Evolutionary conservation across 1,140 invertebrate species (phyloP), one percentile per base, ranked within the genome.

Genomic region (Steinernema feltiae): DNA sequence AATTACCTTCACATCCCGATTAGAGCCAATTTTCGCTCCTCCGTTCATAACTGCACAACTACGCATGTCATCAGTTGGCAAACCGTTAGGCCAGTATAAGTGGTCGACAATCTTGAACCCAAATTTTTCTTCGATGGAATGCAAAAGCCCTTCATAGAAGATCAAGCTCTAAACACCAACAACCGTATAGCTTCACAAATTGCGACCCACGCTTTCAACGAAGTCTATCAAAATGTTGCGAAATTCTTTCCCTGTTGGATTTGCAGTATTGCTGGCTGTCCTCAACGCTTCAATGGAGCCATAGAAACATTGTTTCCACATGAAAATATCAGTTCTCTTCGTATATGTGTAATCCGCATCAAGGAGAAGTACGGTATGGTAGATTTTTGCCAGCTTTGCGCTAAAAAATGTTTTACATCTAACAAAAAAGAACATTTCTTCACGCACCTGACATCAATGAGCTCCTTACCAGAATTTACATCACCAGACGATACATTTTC

Each of bases 221-320:
- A 63, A 63, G 24, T 63, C 53, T 3, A 63, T 63, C 53, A 63
- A 27, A 27, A 63, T 63, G 24, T 63, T 63, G 12, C 53, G 53
- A 27, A 63, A 63, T 21, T 63, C 53, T 27, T 63, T 63, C 12
- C 53, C 53, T 7, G 15, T n/a, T 21, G 15, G 15, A 3, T 63
- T 63, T 3, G 53, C 3, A 21, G 53, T 63, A 21, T 63, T 63
- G 53, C 53, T 63, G 2, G 53, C 53, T 15, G 12, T 63, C 12
- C 53, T 12, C 12, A 63, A 27, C 7, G 12, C 24, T 21, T 63
- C 53, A 63, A 63, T 63, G 53, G 53, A 21, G 12, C 53, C 53
- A 27, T 63, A 63, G 24, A 63, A 63, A 27, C 53, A 63, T 63
- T 63, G 53, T 63, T 63, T 63, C 53, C 53, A 63, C 53, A 63